Percentiles rank a stretch among this genome's conserved stretches.
Conservation (phyloP, 2,797 vertebrate species). For the Peromyscus melanophrys region DNA sequence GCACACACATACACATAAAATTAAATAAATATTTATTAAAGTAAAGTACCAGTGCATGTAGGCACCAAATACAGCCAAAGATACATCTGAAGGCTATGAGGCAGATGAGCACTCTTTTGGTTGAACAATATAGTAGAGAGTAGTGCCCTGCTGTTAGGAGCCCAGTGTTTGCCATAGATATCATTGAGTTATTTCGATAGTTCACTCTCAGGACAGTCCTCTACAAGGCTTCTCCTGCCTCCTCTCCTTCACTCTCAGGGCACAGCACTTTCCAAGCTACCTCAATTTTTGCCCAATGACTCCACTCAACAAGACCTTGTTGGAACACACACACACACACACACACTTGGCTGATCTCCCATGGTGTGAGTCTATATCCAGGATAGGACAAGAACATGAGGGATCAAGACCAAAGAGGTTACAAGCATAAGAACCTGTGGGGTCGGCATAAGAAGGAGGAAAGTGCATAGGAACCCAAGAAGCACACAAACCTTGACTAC, state of each 20-base stretch:
- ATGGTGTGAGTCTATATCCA: not conserved
- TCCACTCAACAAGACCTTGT: not conserved
- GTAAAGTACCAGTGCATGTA: too few relatives aligned
- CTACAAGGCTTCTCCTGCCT: not conserved
- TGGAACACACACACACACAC: not conserved
- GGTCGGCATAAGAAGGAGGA: not conserved
- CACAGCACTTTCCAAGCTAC: not conserved
- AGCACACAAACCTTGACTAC: not conserved
- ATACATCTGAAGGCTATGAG: not conserved
- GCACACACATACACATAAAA: not conserved
- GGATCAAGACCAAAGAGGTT: not conserved
- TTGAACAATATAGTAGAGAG: not conserved
- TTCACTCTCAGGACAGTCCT: not conserved
- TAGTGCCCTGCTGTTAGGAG: not conserved
- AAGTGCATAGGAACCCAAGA: not conserved
- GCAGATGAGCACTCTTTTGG: not conserved
- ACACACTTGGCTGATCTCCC: not conserved
- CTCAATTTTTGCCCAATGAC: fast-evolving
- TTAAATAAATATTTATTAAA: not conserved
- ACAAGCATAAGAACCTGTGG: not conserved
- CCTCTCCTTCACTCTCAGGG: too few relatives aligned
- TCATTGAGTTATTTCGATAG: not conserved
- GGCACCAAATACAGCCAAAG: not conserved
- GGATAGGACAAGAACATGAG: not conserved
- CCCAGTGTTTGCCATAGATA: not conserved